phyloP scores from a whole-genome alignment of 2,113 vertebrate species.

The Sitta europaea region DNA sequence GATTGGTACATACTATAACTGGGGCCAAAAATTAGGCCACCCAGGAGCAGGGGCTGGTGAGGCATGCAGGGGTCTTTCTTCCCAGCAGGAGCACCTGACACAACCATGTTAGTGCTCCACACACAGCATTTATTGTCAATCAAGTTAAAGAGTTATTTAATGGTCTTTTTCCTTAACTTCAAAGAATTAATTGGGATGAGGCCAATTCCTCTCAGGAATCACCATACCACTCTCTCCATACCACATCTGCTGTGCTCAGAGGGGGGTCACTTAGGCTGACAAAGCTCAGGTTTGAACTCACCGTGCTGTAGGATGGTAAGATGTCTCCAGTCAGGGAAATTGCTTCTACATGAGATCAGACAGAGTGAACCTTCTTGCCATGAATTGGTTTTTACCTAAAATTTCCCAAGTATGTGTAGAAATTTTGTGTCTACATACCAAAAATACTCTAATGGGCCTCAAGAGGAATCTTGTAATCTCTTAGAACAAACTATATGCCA shows the following conservation, averaged over 20 bases:
- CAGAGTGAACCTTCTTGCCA: not conserved
- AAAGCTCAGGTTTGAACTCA: conserved; percentile 41
- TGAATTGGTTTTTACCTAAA: not conserved
- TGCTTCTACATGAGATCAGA: not conserved
- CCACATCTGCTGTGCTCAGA: conserved; percentile 22
- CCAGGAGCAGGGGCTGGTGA: conserved; percentile 5
- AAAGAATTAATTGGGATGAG: conserved; percentile 25
- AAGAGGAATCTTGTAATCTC: not conserved
- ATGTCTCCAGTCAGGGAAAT: conserved; percentile 13
- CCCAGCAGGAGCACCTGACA: conserved; percentile 13
- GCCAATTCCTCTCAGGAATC: not conserved
- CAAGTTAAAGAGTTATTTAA: conserved; percentile 33
- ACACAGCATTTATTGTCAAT: conserved; percentile 29
- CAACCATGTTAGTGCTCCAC: conserved; percentile 18
- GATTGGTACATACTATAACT: not conserved
- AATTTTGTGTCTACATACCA: not conserved
- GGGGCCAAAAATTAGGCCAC: conserved; percentile 30
- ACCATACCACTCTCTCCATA: not conserved
- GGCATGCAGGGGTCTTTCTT: conserved; percentile 27
- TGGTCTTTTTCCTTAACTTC: conserved; percentile 38
- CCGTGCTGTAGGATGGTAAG: not conserved
- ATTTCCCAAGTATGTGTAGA: not conserved
- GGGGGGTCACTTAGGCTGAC: conserved; percentile 20
- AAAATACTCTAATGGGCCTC: not conserved
- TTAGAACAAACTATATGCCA: not conserved